Base-by-base conservation (phyloP, 2,113 vertebrate genomes). In the Oryzias celebensis region DNA sequence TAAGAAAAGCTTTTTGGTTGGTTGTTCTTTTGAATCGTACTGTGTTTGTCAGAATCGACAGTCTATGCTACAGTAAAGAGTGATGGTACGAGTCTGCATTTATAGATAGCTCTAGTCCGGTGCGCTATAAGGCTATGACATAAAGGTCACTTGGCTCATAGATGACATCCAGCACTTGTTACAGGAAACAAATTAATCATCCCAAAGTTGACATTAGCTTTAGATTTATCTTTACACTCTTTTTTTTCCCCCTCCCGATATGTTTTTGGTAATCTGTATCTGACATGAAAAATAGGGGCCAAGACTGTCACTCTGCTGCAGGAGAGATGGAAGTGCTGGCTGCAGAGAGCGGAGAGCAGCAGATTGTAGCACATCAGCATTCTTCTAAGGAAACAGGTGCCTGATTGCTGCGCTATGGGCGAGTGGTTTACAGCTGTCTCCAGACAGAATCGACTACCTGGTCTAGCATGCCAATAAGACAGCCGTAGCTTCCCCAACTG, bases 341-440 rank as follows among this genome's bases (percentile, higher is more conserved):
- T 88, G 83, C 75, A 77, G 64, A 85, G 70, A 88, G 84, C 84
- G 66, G 87, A 91, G 92, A 84, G 92, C 87, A 91, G 87, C 94
- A 91, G 91, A 92, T 91, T 92, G 91, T 85, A 87, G 81, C 90
- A 48, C 89, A 94, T 94, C 94, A 95, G 94, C 94, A 93, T 95
- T 96, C 94, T 92, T 90, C 89, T 90, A 91, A 89, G 91, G 89
- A 92, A 92, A 89, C 89, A 85, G 0, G 79, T 73, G 92, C 95
- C 96, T 96, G 96, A 94, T 96, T 95, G 96, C 61, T 91, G 92
- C 93, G 93, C 94, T 92, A 97, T 93, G 97, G 95, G 93, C 95
- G 92, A 92, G 92, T 98, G 95, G 85, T 93, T 94, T 94, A 93
- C 97, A 98, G 94, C 96, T 99, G 96, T 94, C 96, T 95, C 93